Base-by-base conservation (phyloP, 2,113 vertebrate genomes). In the Madoqua kirkii region DNA sequence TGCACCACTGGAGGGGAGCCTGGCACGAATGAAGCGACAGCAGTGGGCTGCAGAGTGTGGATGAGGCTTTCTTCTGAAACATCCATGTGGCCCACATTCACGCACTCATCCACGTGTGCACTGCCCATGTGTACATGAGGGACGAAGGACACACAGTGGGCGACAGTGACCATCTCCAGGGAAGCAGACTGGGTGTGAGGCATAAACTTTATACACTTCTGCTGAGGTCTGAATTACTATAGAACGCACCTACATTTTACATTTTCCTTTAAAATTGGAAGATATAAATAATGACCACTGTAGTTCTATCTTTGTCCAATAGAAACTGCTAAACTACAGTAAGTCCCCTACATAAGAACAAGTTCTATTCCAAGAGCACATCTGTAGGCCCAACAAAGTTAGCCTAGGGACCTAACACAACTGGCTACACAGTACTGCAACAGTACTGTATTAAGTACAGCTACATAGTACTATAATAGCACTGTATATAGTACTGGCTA, bases 81-180 rank as follows among this genome's bases (percentile, higher is more conserved):
- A 1, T 15, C 48, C 29, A 21, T 23, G 43, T 29, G 7, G 5
- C 33, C 62, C 48, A 23, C 9, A 1, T 40, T 59, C 45, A 15
- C 2, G 45, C 45, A n/a, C 17, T 36, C 3, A 4, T 7, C 8
- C 19, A 6, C 0, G 31, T 12, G 25, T 60, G 6, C 21, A 6
- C 7, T 13, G 33, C 59, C 55, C 4, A 0, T 2, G 27, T 45
- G 15, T 2, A 14, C 31, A 10, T 6, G 31, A 23, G 7, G 27
- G 45, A 82, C 0, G 0, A 43, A 45, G 23, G 57, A 14, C 31
- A 48, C 6, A 36, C 4, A 21, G 7, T 1, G 6, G 43, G 36
- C 45, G 54, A 54, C 36, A 62, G 13, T 3, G 36, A 29, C 64
- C 43, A 2, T n/a, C 25, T 62, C 52, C 25, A n/a, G 29, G 62